Evolutionary conservation across 1,140 invertebrate species (phyloP).

Genomic region (Panulirus ornatus): DNA sequence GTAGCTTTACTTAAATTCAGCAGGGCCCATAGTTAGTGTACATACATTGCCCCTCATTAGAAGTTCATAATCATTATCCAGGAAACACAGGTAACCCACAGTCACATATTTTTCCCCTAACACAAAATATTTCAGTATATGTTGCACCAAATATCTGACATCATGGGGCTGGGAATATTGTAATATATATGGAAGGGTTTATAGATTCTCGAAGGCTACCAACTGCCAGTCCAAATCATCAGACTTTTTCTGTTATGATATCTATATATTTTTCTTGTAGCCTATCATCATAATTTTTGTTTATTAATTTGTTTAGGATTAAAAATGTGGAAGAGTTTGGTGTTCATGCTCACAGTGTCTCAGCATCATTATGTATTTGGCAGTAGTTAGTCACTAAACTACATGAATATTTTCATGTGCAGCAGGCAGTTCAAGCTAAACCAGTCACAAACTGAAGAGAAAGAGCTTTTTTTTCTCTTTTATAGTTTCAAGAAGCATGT

Average conservation of each 20-base stretch:
- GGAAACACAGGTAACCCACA: constrained; percentile 1
- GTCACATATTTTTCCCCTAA: background rate
- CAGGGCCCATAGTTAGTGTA: constrained; percentile 11
- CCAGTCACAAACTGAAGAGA: background rate
- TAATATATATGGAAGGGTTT: background rate
- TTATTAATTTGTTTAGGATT: background rate
- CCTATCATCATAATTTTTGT: background rate
- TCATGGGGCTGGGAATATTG: background rate
- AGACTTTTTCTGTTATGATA: background rate
- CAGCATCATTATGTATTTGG: background rate
- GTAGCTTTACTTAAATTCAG: constrained; percentile 10
- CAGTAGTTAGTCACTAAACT: background rate
- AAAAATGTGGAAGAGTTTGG: too few species aligned
- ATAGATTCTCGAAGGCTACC: background rate
- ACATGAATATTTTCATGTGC: background rate
- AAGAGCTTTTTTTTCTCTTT: too few species aligned
- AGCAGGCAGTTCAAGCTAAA: background rate
- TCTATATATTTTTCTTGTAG: background rate
- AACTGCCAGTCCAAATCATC: background rate
- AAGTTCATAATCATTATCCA: constrained; percentile 15
- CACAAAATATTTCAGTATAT: background rate
- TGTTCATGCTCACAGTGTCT: background rate
- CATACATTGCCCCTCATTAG: background rate
- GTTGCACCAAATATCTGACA: background rate
- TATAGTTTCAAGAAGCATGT: too few species aligned